These are phyloP conservation scores for Pseudocheirus occidentalis DNA, from an alignment of 2,797 vertebrate genomes.

Conservation along the genomic window DNA sequence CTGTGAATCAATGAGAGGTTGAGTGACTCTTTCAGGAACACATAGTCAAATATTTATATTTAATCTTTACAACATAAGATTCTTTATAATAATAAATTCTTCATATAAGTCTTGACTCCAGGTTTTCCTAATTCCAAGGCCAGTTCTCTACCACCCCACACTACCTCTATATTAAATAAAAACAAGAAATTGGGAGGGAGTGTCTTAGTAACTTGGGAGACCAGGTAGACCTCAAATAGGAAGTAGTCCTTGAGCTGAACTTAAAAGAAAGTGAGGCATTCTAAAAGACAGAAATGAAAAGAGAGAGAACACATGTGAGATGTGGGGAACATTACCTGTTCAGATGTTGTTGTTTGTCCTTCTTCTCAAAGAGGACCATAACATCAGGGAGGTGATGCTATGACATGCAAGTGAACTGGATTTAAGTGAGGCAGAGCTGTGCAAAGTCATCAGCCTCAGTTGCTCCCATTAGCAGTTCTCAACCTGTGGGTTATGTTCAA, in stretches of 20 bases:
- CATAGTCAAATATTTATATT: not conserved
- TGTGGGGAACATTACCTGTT: not conserved
- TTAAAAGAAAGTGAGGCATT: not conserved
- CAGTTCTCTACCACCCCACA: not conserved
- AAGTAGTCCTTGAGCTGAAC: not conserved
- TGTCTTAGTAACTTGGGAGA: not conserved
- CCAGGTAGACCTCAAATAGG: not conserved
- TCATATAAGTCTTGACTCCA: not conserved
- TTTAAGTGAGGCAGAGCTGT: no score
- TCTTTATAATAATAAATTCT: not conserved
- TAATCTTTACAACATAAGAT: no score
- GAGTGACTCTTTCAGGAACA: not conserved
- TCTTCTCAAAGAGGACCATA: no score
- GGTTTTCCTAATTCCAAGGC: not conserved
- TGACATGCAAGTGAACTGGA: no score
- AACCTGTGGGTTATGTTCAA: no score
- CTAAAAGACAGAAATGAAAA: not conserved
- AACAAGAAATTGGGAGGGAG: not conserved
- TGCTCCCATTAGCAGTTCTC: no score
- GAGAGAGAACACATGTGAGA: not conserved
- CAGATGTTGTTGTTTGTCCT: not conserved
- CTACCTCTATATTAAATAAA: not conserved
- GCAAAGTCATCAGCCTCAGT: no score
- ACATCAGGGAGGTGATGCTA: no score
- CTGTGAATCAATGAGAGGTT: not conserved